These are phyloP conservation scores for Vandiemenella viatica DNA, from an alignment of 2,888 invertebrate species.

Conservation along the genomic window DNA sequence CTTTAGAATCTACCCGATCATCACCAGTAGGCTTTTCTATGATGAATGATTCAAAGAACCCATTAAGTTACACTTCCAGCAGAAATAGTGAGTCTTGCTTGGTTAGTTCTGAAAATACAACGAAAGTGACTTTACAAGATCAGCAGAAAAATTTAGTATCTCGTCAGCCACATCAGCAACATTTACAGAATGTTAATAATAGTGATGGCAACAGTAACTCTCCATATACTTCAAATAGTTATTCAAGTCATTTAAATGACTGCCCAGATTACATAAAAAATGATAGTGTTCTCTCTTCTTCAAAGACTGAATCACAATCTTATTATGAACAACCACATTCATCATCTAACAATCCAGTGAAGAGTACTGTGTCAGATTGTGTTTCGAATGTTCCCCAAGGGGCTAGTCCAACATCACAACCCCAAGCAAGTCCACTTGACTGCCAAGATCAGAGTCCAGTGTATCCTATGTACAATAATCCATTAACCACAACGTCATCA, in stretches of 20 bases:
- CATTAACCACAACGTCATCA: constrained; percentile 59
- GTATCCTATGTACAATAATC: constrained; percentile 74
- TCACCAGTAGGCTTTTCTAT: constrained; percentile 63
- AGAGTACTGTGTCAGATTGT: constrained; percentile 49
- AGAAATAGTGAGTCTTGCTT: constrained; percentile 8
- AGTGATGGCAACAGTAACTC: constrained; percentile 4
- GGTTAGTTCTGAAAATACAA: constrained; percentile 1
- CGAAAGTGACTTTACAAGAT: constrained; percentile 10
- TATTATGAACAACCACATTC: constrained; percentile 9
- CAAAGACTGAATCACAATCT: constrained; percentile 6
- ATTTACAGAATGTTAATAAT: constrained; percentile 18
- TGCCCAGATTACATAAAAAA: too few species aligned
- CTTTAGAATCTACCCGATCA: constrained; percentile 47
- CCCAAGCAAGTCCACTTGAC: constrained; percentile 55
- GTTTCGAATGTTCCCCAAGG: constrained; percentile 51
- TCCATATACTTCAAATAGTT: constrained; percentile 11
- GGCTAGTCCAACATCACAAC: constrained; percentile 51
- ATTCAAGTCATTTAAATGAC: too few species aligned
- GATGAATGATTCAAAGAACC: constrained; percentile 38
- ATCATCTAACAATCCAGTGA: constrained; percentile 38
- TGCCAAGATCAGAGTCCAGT: constrained; percentile 65
- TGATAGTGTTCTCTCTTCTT: neutral
- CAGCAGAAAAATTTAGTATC: constrained; percentile 10
- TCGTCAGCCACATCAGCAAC: constrained; percentile 10
- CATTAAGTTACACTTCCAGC: constrained; percentile 42